Evolutionary conservation across 2,888 invertebrate species (phyloP).

Genomic region (Agelastica alni): DNA sequence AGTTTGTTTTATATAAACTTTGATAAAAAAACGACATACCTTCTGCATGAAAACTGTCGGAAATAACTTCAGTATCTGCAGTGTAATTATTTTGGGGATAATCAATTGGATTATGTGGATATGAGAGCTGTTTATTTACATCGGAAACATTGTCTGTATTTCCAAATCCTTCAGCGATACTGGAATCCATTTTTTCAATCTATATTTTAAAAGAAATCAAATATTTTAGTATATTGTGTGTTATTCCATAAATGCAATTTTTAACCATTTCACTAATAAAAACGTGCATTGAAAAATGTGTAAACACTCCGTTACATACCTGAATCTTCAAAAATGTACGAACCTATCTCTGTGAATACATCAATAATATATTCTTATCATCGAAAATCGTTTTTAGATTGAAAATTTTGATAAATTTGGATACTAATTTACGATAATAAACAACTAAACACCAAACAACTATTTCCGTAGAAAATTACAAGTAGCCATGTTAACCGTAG

Average conservation of each 20-base stretch:
- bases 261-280: too few species aligned
- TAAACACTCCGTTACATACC: conserved; percentile 8
- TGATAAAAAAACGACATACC: too few species aligned
- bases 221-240: too few species aligned
- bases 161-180: conserved; percentile 11
- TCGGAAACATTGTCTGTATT: conserved; percentile 1
- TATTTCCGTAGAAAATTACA: conserved; percentile 9
- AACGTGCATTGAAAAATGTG: background rate
- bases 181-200: conserved; percentile 15
- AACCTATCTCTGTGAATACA: background rate
- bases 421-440: background rate
- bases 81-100: conserved; percentile 8
- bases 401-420: background rate
- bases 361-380: background rate
- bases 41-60: conserved; percentile 5
- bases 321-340: background rate
- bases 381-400: background rate
- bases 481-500: conserved; percentile 13
- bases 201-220: background rate
- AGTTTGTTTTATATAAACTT: too few species aligned
- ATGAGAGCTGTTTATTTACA: conserved; percentile 14
- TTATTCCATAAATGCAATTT: too few species aligned
- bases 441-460: background rate
- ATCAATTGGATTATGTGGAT: conserved; percentile 5
- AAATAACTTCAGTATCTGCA: background rate